phyloP scores from a whole-genome alignment of 1,140 invertebrate genomes.

The Meloidogyne exigua region DNA sequence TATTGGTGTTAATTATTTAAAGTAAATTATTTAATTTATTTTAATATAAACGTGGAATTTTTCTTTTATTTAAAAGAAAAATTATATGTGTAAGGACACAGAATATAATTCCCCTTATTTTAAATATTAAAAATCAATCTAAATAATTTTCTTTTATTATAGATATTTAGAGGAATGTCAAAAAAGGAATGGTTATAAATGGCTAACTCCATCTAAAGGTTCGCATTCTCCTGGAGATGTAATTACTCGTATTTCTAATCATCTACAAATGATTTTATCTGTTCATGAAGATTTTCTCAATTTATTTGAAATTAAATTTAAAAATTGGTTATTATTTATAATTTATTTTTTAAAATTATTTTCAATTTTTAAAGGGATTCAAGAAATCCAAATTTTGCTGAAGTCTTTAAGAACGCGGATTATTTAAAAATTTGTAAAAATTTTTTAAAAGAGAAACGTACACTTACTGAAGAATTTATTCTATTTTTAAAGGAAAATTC shows the following conservation, averaged over 20 bases:
- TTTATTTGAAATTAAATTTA: conserved; percentile 28
- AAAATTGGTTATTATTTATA: conserved; percentile 34
- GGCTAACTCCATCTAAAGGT: conserved; percentile 8
- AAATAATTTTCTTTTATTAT: too few relatives aligned
- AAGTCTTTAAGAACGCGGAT: conserved; percentile 37
- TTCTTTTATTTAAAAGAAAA: too few relatives aligned
- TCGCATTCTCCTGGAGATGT: conserved; percentile 25
- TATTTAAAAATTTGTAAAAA: conserved; percentile 39
- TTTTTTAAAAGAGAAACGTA: conserved; percentile 36
- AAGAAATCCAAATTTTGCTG: conserved; percentile 30
- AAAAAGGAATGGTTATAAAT: conserved; percentile 22
- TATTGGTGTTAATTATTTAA: conserved; percentile 25
- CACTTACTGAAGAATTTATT: conserved; percentile 29
- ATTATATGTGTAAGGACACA: too few relatives aligned
- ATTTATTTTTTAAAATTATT: not conserved
- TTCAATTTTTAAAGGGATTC: conserved; percentile 29
- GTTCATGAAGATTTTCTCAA: conserved; percentile 33
- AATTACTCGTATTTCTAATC: conserved; percentile 28
- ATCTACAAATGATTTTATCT: conserved; percentile 29
- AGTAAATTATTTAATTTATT: not conserved
- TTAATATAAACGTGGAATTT: too few relatives aligned
- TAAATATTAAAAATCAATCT: too few relatives aligned
- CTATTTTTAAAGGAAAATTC: conserved; percentile 27
- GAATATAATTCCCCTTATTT: too few relatives aligned
- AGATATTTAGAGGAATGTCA: conserved; percentile 29